A percentile compares a stretch with the other conserved stretches of the same genome.
Conservation (phyloP, 2,888 invertebrate genomes). For the Thereva nobilitata region DNA sequence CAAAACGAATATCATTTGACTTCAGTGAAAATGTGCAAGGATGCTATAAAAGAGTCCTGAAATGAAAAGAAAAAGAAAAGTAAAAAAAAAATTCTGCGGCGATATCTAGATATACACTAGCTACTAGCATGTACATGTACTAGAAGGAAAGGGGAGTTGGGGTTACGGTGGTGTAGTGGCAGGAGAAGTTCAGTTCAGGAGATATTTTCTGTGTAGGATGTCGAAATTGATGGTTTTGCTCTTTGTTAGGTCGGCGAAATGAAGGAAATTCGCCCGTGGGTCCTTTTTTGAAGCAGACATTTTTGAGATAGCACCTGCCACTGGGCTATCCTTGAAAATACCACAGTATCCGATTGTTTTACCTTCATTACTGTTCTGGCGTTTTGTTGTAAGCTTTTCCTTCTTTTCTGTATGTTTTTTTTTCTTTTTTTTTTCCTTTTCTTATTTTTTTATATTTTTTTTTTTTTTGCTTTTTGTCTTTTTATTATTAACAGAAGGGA, state of each 20-base stretch:
- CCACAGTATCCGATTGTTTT: slow-evolving; percentile 28
- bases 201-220: slow-evolving; percentile 3
- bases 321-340: slow-evolving; percentile 14
- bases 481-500: too few species aligned
- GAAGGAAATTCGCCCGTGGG: slow-evolving; percentile 23
- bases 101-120: neutral
- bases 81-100: neutral
- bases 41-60: neutral
- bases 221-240: slow-evolving; percentile 31
- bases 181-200: neutral
- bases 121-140: slow-evolving; percentile 13
- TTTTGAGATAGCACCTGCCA: slow-evolving; percentile 26
- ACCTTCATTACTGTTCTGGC: slow-evolving; percentile 7
- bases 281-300: slow-evolving; percentile 24
- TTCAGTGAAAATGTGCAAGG: neutral
- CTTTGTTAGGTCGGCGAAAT: slow-evolving; percentile 27
- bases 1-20: neutral
- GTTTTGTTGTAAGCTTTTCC: too few species aligned
- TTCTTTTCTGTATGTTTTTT: too few species aligned
- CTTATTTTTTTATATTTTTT: too few species aligned
- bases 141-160: neutral
- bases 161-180: neutral
- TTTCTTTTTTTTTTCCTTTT: too few species aligned
- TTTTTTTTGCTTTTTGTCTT: too few species aligned
- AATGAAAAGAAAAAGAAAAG: slow-evolving; percentile 2